Conservation (phyloP, 1,140 invertebrate genomes). For the Hypothenemus hampei region DNA sequence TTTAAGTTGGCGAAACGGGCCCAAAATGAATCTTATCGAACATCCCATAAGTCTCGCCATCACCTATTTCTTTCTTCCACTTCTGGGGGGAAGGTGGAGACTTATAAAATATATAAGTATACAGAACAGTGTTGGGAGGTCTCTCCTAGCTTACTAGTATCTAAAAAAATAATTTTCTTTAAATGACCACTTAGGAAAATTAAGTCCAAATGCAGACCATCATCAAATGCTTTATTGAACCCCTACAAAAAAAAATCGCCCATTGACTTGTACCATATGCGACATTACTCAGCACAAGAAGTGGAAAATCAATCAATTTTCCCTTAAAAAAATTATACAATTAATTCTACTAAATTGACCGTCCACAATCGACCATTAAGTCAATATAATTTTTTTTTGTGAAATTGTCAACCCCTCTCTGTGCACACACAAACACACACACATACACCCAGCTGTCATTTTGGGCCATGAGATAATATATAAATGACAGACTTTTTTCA, state of each 20-base stretch:
- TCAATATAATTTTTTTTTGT: constrained; percentile 23
- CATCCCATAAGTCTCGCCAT: constrained; percentile 51
- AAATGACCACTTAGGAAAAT: too few relatives aligned
- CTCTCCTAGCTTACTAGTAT: too few relatives aligned
- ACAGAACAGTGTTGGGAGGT: too few relatives aligned
- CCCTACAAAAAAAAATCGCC: too few relatives aligned
- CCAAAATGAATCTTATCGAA: constrained; percentile 52
- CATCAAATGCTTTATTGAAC: too few relatives aligned
- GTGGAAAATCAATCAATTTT: constrained; percentile 18
- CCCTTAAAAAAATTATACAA: background rate
- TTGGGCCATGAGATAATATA: constrained; percentile 14
- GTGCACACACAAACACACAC: too few relatives aligned
- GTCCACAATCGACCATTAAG: constrained; percentile 24
- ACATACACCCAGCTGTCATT: constrained; percentile 15
- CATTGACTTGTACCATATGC: background rate
- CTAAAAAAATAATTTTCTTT: too few relatives aligned
- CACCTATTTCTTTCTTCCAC: constrained; percentile 49
- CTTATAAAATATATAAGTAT: too few relatives aligned
- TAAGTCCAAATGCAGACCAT: too few relatives aligned
- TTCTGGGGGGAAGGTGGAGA: constrained; percentile 43
- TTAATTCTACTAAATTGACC: constrained; percentile 28
- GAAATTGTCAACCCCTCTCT: constrained; percentile 1
- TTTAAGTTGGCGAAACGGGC: constrained; percentile 42
- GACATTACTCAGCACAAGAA: constrained; percentile 12
- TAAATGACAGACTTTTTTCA: constrained; percentile 32